Percentiles rank a stretch among this genome's conserved stretches.
Evolutionary conservation across 2,888 invertebrate genomes (phyloP).

Genomic region (Scrobipalpa atriplicella): DNA sequence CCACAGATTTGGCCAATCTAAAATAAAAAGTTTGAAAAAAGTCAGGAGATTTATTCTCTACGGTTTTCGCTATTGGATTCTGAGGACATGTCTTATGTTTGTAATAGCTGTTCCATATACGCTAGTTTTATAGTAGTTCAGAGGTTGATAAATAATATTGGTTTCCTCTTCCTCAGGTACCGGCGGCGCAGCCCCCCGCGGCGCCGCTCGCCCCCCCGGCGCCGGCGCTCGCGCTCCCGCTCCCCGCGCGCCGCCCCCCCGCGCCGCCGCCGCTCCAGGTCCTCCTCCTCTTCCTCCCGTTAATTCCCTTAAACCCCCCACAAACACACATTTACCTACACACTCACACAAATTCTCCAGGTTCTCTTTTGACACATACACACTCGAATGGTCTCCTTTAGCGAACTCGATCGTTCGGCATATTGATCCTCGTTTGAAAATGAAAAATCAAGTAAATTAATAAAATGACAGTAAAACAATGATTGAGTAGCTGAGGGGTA

Average conservation of each 20-base stretch:
- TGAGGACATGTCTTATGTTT: no score
- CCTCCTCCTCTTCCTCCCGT: conserved; percentile 89
- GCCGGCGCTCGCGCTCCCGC: conserved; percentile 83
- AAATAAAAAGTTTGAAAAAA: background rate
- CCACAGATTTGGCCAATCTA: no score
- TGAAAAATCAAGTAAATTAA: background rate
- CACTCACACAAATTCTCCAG: conserved; percentile 27
- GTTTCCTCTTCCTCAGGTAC: conserved; percentile 63
- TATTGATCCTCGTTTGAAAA: no score
- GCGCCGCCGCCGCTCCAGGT: conserved; percentile 87
- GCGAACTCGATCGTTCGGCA: background rate
- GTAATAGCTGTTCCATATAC: no score
- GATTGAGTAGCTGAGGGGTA: background rate
- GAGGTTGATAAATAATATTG: no score
- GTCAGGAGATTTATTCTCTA: no score
- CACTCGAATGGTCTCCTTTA: background rate
- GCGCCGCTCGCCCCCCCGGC: conserved; percentile 82
- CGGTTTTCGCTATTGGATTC: no score
- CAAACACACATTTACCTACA: conserved; percentile 25
- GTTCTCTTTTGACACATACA: background rate
- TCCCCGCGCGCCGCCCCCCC: conserved; percentile 81
- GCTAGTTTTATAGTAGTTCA: no score
- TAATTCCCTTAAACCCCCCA: conserved; percentile 49
- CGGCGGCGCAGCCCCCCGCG: conserved; percentile 81
- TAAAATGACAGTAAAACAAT: background rate